Evolutionary conservation across 2,797 vertebrate genomes (phyloP).

Genomic region (Rousettus madagascariensis): DNA sequence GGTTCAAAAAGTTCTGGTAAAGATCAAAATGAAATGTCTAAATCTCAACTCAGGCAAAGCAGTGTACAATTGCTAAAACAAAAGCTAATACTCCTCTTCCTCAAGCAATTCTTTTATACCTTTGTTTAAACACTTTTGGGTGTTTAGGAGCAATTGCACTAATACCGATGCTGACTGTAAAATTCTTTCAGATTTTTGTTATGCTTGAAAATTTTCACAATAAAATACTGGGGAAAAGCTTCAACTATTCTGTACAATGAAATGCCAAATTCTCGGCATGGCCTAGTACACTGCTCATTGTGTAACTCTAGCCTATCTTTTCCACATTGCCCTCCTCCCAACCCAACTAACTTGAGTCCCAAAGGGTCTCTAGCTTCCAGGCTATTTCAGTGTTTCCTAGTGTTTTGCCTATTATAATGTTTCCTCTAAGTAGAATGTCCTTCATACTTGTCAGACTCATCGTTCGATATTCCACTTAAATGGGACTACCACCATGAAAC

Average conservation of each 20-base stretch:
- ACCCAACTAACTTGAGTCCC: background rate
- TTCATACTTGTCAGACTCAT: background rate
- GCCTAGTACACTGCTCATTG: background rate
- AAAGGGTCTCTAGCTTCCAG: background rate
- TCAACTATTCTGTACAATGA: background rate
- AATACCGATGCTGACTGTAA: background rate
- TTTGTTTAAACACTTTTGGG: background rate
- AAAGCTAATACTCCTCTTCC: background rate
- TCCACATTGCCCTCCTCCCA: background rate
- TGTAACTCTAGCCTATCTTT: background rate
- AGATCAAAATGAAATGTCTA: conserved; percentile 7
- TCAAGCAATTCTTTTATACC: background rate
- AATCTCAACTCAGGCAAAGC: background rate
- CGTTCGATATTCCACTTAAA: conserved; percentile 12
- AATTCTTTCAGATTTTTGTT: background rate
- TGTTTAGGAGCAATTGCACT: background rate
- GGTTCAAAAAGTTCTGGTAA: background rate
- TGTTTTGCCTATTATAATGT: background rate
- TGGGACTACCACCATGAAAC: background rate
- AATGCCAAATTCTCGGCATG: background rate
- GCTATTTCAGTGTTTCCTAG: background rate
- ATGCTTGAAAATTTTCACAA: conserved; percentile 1
- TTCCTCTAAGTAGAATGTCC: background rate
- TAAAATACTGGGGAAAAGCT: background rate
- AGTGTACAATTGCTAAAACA: background rate